These are phyloP conservation scores for Bolborhynchus lineola DNA, from an alignment of 2,113 vertebrate genomes.

Conservation along the genomic window DNA sequence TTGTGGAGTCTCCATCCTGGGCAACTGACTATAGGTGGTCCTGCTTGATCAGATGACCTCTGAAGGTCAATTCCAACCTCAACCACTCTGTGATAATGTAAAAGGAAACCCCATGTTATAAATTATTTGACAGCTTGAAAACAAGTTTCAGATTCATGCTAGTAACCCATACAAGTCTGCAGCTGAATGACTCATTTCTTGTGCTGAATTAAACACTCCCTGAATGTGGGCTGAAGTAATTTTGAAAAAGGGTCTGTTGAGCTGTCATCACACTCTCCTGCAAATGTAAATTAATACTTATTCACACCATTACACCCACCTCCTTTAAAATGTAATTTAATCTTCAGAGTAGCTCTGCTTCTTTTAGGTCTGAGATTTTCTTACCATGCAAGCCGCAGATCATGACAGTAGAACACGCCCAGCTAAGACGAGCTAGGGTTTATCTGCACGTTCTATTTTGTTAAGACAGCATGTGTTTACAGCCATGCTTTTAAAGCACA, in stretches of 20 bases:
- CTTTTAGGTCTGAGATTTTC: neutral
- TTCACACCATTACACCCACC: neutral
- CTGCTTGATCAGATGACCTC: neutral
- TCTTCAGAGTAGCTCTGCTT: neutral
- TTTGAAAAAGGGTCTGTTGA: neutral
- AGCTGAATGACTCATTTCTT: neutral
- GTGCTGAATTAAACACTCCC: neutral
- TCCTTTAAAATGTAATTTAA: neutral
- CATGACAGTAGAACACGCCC: neutral
- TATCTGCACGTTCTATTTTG: neutral
- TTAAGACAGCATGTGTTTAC: neutral
- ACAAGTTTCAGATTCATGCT: neutral
- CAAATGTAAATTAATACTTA: constrained; percentile 3
- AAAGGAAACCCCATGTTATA: neutral
- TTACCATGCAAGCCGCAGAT: neutral
- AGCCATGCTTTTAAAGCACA: neutral
- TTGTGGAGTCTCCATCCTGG: neutral
- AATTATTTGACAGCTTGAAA: neutral
- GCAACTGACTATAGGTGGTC: neutral
- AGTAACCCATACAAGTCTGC: neutral
- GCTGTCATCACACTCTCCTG: neutral
- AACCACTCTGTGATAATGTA: neutral
- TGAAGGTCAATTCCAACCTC: neutral
- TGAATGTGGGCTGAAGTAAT: neutral
- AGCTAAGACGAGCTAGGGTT: neutral